Base-by-base conservation (phyloP, 2,888 invertebrate genomes). In the Metalampra italica region DNA sequence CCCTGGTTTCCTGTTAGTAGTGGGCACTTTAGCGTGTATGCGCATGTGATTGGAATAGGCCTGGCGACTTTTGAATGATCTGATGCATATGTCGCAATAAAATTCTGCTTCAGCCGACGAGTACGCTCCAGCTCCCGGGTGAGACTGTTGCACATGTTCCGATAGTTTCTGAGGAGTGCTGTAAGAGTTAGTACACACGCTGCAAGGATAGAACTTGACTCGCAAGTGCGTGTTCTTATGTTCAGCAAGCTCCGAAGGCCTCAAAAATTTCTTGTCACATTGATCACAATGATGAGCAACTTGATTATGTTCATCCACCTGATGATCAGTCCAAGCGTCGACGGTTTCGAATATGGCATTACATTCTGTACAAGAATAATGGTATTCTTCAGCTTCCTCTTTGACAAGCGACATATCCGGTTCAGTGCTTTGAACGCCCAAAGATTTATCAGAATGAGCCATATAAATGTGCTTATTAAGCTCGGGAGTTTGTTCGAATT, bases 171-270 rank as follows among this genome's bases (percentile, higher is more conserved):
- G 91, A 0, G 93, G 91, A 45, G 93, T 93, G 59, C 92, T 91
- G 64, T 92, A 92, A 36, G 91, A 91, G 55, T 91, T 91, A 1
- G 90, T 72, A 53, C 92, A 92, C 22, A 91, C 73, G 15, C 87
- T 91, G 57, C 92, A 92, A 0, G 92, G 91, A 55, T 92, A 93
- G 44, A 93, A 90, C 61, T 93, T 93, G 1, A 93, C 90, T 59
- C 93, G 91, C 54, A 93, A 80, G 68, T 94, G 93, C 5, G 91
- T 90, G 62, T 91, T 92, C 53, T 92, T 90, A 63, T 94, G 94
- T 62, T 93, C 92, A 0, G 91, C 91, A 1, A 93, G 78, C 56
- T 93, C 92, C 0, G 87, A 84, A 22, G 91, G 90, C 4, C 92
- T 89, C 44, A 90, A 71, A 71, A 93, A 93, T 46, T 91, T 89